These are phyloP conservation scores for Phymorhynchus buccinoides DNA, from an alignment of 1,140 invertebrate species.

Conservation along the genomic window DNA sequence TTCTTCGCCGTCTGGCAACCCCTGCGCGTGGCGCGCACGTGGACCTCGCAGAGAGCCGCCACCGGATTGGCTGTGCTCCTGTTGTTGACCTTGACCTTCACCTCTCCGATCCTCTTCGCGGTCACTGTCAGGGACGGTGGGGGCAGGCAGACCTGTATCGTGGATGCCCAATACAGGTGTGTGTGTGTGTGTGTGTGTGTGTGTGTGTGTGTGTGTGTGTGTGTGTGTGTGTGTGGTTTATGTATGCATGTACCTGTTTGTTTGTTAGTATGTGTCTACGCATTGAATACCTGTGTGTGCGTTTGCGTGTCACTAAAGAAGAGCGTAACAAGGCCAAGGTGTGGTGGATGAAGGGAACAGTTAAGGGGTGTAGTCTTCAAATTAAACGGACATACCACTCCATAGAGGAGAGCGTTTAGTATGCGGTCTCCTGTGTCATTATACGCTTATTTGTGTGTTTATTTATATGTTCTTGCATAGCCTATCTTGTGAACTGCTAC, in stretches of 20 bases:
- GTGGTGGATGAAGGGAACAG: too few relatives aligned
- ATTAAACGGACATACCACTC: too few relatives aligned
- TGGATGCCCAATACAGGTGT: background rate
- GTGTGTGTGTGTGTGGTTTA: background rate
- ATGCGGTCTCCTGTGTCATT: too few relatives aligned
- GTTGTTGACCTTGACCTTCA: background rate
- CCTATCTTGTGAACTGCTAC: too few relatives aligned
- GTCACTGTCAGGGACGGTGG: background rate
- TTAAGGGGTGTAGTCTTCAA: too few relatives aligned
- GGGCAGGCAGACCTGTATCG: background rate
- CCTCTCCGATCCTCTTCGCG: background rate
- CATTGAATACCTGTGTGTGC: too few relatives aligned
- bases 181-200: background rate
- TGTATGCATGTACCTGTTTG: background rate
- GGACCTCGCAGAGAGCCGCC: constrained; percentile 39
- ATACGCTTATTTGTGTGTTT: too few relatives aligned
- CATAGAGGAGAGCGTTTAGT: too few relatives aligned
- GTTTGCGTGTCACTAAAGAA: too few relatives aligned
- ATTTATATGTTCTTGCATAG: too few relatives aligned
- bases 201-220: background rate
- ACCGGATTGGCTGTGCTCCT: background rate
- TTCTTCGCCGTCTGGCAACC: constrained; percentile 59
- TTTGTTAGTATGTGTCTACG: background rate
- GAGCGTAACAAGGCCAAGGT: too few relatives aligned
- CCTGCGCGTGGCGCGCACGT: constrained; percentile 49